Conservation (phyloP, 1,140 invertebrate species). For the Oncopeltus fasciatus region DNA sequence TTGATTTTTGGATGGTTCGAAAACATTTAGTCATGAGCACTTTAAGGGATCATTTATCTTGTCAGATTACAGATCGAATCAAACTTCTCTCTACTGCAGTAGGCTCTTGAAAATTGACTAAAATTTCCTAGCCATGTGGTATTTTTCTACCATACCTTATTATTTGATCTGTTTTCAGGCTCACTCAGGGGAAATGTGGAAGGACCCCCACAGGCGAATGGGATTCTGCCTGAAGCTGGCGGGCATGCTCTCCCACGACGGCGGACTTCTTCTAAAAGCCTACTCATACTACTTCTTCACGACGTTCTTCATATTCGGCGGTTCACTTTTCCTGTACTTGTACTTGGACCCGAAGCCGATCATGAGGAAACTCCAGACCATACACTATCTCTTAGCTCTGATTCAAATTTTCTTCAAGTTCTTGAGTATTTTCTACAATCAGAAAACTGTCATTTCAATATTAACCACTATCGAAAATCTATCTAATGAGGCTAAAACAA, state of each 20-base stretch:
- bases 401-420: background rate
- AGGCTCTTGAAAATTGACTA: too few relatives aligned
- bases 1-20: too few relatives aligned
- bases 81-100: too few relatives aligned
- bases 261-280: background rate
- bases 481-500: background rate
- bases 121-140: too few relatives aligned
- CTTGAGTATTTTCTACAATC: background rate
- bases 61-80: too few relatives aligned
- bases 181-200: too few relatives aligned
- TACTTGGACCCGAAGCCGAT: background rate
- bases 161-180: too few relatives aligned
- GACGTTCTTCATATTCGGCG: background rate
- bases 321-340: background rate
- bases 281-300: background rate
- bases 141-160: too few relatives aligned
- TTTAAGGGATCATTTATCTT: too few relatives aligned
- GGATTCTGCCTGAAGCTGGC: background rate
- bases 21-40: too few relatives aligned
- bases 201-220: background rate
- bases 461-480: background rate
- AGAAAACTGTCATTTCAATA: background rate
- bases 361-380: background rate
- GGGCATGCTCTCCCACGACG: background rate
- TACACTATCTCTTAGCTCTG: background rate